These are phyloP conservation scores for Apamea anceps DNA, from an alignment of 2,888 invertebrate species.

Conservation along the genomic window DNA sequence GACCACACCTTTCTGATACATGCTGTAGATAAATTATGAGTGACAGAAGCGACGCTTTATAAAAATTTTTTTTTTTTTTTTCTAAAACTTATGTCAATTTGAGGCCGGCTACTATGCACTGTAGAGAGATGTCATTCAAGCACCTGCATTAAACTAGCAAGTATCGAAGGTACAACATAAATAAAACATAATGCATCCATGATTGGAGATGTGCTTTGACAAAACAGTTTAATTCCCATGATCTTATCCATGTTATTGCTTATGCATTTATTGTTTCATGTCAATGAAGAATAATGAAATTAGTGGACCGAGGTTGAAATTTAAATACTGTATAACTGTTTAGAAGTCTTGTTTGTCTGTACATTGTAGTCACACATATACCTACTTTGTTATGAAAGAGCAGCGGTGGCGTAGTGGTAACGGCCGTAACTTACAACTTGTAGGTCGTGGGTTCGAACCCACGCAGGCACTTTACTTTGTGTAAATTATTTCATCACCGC, in stretches of 20 bases:
- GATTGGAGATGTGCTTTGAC: slow-evolving; percentile 65
- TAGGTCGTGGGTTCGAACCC: not conserved
- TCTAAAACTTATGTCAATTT: not conserved
- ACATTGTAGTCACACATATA: not conserved
- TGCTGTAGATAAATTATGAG: not conserved
- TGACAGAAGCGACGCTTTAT: not conserved
- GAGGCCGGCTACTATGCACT: not conserved
- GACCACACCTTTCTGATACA: not conserved
- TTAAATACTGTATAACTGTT: slow-evolving; percentile 36
- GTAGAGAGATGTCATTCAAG: slow-evolving; percentile 10
- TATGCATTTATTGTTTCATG: slow-evolving; percentile 61
- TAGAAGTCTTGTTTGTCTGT: not conserved
- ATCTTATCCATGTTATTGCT: slow-evolving; percentile 67
- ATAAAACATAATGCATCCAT: slow-evolving; percentile 75
- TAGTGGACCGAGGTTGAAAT: slow-evolving; percentile 71
- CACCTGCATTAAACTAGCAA: slow-evolving; percentile 33
- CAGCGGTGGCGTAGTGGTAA: not conserved
- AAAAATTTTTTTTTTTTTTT: not conserved
- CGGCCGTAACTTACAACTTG: too few relatives aligned
- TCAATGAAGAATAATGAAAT: slow-evolving; percentile 70
- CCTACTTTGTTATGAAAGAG: not conserved
- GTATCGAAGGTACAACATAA: slow-evolving; percentile 65
- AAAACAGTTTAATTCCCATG: slow-evolving; percentile 67
- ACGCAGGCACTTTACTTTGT: not conserved
- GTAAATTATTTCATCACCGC: not conserved